Evolutionary conservation across 1,140 invertebrate species (phyloP).

Genomic region (Leptopilina boulardi): DNA sequence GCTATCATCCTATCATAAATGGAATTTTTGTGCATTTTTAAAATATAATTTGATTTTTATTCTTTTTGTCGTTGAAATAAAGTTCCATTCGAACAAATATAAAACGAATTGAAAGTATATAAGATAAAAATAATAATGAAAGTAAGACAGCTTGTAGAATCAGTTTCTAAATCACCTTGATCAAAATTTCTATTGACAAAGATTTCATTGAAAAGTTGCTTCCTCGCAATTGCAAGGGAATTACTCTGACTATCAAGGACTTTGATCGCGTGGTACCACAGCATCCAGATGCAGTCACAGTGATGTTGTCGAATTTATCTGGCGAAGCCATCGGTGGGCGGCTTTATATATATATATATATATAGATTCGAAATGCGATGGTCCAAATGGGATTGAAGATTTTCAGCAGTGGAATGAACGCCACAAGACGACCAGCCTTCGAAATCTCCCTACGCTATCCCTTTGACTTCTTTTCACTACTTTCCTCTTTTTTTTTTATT

Average conservation of each 20-base stretch:
- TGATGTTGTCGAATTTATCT: conserved; percentile 55
- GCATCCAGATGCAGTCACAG: conserved; percentile 51
- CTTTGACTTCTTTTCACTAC: neutral
- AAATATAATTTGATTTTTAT: too few species aligned
- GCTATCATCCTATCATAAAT: too few species aligned
- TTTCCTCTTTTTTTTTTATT: neutral
- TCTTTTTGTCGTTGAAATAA: too few species aligned
- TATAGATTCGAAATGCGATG: conserved; percentile 52
- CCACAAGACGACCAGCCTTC: conserved; percentile 38
- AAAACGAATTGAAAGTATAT: neutral
- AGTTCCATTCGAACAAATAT: too few species aligned
- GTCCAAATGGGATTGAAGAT: conserved; percentile 52
- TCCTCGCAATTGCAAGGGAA: conserved; percentile 55
- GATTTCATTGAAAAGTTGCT: conserved; percentile 57
- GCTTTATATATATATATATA: conserved; percentile 37
- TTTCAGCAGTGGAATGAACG: conserved; percentile 45
- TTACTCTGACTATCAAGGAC: conserved; percentile 51
- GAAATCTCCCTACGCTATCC: conserved; percentile 12
- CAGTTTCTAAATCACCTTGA: conserved; percentile 33
- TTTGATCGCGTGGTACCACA: conserved; percentile 51
- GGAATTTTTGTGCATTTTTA: too few species aligned
- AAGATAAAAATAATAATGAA: neutral
- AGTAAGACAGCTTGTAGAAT: conserved; percentile 17
- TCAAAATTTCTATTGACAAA: conserved; percentile 52
- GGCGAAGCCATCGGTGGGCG: conserved; percentile 51